These are phyloP conservation scores for Neoscelio sp. DNA, from an alignment of 2,888 invertebrate species.

Conservation along the genomic window DNA sequence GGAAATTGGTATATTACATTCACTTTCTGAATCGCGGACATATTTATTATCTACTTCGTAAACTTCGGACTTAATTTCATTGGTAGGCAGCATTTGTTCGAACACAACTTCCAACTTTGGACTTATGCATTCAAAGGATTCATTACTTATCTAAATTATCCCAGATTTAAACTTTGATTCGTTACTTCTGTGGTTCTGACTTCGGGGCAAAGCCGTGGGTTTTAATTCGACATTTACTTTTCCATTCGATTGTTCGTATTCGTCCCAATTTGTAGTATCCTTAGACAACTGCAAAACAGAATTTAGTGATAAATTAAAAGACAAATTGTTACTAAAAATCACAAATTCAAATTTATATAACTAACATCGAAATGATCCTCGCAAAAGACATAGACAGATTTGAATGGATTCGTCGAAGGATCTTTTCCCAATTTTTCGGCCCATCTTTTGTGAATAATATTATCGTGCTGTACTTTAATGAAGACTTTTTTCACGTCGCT, in stretches of 20 bases:
- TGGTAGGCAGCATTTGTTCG: not conserved
- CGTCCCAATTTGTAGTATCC: constrained; percentile 8
- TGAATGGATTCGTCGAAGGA: not conserved
- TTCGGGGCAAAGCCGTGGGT: not conserved
- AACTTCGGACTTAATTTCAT: constrained; percentile 1
- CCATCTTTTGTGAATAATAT: constrained; percentile 35
- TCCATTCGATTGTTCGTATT: not conserved
- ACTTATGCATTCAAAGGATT: not conserved
- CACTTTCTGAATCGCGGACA: constrained; percentile 8
- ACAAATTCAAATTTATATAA: not conserved
- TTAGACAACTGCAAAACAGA: constrained; percentile 14
- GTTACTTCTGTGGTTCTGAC: not conserved
- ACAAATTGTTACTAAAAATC: not conserved
- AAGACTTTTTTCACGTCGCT: constrained; percentile 27
- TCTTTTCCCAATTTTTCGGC: constrained; percentile 24
- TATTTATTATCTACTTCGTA: constrained; percentile 3
- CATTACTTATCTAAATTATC: too few relatives aligned
- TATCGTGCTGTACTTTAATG: constrained; percentile 30
- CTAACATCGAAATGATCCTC: constrained; percentile 45
- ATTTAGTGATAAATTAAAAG: not conserved
- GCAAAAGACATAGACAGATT: constrained; percentile 33
- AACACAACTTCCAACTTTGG: constrained; percentile 12
- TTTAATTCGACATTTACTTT: not conserved
- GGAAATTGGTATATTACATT: not conserved
- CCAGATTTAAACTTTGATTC: not conserved